Percentiles rank a stretch among this genome's conserved stretches.
phyloP scores from a whole-genome alignment of 2,113 vertebrate species.

The Gnathonemus longibarbis region DNA sequence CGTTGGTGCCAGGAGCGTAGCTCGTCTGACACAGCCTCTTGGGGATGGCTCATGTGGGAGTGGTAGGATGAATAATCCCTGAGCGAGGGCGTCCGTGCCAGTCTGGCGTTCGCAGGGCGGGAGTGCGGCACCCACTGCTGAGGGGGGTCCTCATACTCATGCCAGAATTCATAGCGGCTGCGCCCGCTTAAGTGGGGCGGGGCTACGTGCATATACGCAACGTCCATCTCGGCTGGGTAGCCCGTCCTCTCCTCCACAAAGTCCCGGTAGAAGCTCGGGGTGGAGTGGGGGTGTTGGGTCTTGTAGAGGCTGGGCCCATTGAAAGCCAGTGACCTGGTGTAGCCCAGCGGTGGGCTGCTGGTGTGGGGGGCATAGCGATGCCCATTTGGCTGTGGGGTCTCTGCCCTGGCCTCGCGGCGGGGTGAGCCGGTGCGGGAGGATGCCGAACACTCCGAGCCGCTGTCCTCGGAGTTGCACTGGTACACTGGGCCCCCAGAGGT shows the following conservation, averaged over 20 bases:
- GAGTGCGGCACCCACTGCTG: slow-evolving; percentile 45
- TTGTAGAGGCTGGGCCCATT: slow-evolving; percentile 41
- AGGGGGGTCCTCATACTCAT: slow-evolving; percentile 43
- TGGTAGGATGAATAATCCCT: slow-evolving; percentile 55
- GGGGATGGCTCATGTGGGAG: slow-evolving; percentile 45
- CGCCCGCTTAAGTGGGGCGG: slow-evolving; percentile 30
- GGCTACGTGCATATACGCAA: slow-evolving; percentile 48
- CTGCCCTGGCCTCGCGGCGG: slow-evolving; percentile 39
- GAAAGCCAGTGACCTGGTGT: slow-evolving; percentile 33
- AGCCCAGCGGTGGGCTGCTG: slow-evolving; percentile 21
- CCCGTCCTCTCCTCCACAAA: slow-evolving; percentile 43
- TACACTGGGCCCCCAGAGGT: slow-evolving; percentile 38
- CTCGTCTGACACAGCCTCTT: slow-evolving; percentile 67
- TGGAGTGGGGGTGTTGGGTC: slow-evolving; percentile 38
- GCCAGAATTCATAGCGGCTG: slow-evolving; percentile 43
- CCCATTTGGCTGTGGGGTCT: slow-evolving; percentile 39
- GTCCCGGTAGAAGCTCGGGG: slow-evolving; percentile 37
- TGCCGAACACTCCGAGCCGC: slow-evolving; percentile 68
- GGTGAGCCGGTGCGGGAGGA: slow-evolving; percentile 62
- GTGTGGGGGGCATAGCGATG: slow-evolving; percentile 31
- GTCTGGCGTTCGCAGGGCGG: slow-evolving; percentile 50
- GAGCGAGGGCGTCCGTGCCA: slow-evolving; percentile 59
- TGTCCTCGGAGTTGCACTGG: slow-evolving; percentile 66
- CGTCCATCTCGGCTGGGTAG: slow-evolving; percentile 43
- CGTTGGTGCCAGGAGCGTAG: slow-evolving; percentile 75